phyloP scores from a whole-genome alignment of 23 tunicate genomes.

The Aplidium turbinatum region DNA sequence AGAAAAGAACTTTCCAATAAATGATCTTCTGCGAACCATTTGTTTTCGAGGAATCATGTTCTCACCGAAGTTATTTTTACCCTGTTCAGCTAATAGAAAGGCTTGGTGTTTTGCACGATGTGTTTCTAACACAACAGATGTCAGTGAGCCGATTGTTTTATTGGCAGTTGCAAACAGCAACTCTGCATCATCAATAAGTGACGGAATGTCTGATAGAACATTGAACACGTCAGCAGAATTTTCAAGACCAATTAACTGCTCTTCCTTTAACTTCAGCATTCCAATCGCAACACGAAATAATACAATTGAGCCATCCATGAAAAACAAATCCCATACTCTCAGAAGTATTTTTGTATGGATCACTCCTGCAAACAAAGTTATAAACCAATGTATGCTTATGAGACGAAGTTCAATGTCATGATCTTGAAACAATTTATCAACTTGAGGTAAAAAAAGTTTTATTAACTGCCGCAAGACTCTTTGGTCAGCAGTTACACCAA shows the following conservation, averaged over 20 bases:
- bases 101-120: constrained; percentile 76
- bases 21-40: constrained; percentile 62
- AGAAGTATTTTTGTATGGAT: constrained; percentile 70
- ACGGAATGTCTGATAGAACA: constrained; percentile 65
- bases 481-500: constrained; percentile 91
- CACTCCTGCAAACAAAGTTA: constrained; percentile 82
- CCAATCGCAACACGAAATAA: constrained; percentile 68
- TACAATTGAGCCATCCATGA: constrained; percentile 80
- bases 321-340: constrained; percentile 85
- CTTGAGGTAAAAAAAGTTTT: constrained; percentile 53
- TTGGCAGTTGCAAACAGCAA: constrained; percentile 39
- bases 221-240: constrained; percentile 86
- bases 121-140: constrained; percentile 61
- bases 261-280: constrained; percentile 63
- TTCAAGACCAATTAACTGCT: not conserved
- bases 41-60: constrained; percentile 52
- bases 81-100: constrained; percentile 61
- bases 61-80: constrained; percentile 20
- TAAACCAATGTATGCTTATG: constrained; percentile 74
- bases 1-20: constrained; percentile 57
- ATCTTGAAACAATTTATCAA: constrained; percentile 51
- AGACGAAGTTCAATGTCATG: constrained; percentile 86
- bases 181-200: constrained; percentile 64
- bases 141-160: constrained; percentile 63
- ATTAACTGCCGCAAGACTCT: constrained; percentile 73